Evolutionary conservation across 2,797 vertebrate genomes (phyloP).

Genomic region (Okamejei kenojei): DNA sequence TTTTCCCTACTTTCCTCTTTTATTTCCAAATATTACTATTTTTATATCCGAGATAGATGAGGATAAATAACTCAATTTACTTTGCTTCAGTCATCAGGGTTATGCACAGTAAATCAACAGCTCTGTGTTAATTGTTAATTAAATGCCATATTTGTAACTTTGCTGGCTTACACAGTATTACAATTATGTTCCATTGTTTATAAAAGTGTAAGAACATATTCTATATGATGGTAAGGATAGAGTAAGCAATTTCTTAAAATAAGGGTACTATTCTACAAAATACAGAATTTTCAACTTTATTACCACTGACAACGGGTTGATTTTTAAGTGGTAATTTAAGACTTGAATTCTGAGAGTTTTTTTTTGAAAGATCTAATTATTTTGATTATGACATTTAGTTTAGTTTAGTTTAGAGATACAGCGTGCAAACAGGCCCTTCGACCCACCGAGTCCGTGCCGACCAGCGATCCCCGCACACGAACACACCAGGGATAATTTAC

Average conservation of each 20-base stretch:
- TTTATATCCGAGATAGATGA: background rate
- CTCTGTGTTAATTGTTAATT: background rate
- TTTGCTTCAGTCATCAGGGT: background rate
- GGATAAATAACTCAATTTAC: background rate
- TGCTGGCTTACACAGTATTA: background rate
- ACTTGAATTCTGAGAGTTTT: background rate
- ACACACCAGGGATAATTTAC: too few relatives aligned
- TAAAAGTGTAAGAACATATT: background rate
- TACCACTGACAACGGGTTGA: background rate
- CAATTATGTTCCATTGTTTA: background rate
- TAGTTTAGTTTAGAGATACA: too few relatives aligned
- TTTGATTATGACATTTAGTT: too few relatives aligned
- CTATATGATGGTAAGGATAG: background rate
- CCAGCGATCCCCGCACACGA: too few relatives aligned
- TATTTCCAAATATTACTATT: too few relatives aligned
- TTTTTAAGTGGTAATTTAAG: background rate
- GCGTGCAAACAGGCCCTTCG: too few relatives aligned
- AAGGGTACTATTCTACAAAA: background rate
- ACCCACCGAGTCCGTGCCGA: too few relatives aligned
- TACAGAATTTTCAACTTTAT: too few relatives aligned
- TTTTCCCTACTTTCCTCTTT: background rate
- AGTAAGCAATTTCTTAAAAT: background rate
- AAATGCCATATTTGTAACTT: background rate
- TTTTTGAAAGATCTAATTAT: background rate
- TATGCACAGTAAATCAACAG: background rate